Conservation (phyloP, 1,140 invertebrate species). For the Bombus vancouverensis region DNA sequence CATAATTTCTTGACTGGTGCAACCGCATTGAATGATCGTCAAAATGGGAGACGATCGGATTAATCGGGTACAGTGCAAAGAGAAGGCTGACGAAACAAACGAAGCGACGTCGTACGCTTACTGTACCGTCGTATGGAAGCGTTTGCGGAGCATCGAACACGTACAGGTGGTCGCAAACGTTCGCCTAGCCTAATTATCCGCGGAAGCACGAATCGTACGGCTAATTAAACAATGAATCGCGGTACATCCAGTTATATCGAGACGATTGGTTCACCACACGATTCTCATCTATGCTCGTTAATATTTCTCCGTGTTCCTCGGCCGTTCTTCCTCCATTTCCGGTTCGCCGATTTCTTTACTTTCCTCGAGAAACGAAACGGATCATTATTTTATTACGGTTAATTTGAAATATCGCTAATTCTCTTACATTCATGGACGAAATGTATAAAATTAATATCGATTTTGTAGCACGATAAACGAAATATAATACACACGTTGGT, state of each 20-base stretch:
- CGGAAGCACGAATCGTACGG: constrained; percentile 35
- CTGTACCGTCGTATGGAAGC: background rate
- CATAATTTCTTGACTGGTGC: background rate
- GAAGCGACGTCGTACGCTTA: background rate
- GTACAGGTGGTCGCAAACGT: constrained; percentile 25
- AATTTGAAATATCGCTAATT: too few relatives aligned
- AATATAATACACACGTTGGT: too few relatives aligned
- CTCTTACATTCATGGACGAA: background rate
- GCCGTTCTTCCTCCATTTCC: background rate
- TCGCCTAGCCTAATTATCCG: constrained; percentile 11
- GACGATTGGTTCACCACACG: background rate
- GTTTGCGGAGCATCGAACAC: background rate
- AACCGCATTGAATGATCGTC: background rate
- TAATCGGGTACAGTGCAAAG: constrained; percentile 16
- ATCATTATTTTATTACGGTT: too few relatives aligned
- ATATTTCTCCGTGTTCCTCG: background rate
- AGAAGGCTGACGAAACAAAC: background rate
- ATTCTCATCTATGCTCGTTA: background rate
- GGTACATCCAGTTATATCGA: constrained; percentile 10
- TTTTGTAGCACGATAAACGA: too few relatives aligned
- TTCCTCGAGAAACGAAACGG: too few relatives aligned
- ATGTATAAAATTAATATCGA: too few relatives aligned
- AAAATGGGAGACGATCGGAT: background rate
- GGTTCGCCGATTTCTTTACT: background rate
- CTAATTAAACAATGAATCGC: constrained; percentile 39